These are phyloP conservation scores for Cotesia glomerata DNA, from an alignment of 1,140 invertebrate species.

Conservation along the genomic window DNA sequence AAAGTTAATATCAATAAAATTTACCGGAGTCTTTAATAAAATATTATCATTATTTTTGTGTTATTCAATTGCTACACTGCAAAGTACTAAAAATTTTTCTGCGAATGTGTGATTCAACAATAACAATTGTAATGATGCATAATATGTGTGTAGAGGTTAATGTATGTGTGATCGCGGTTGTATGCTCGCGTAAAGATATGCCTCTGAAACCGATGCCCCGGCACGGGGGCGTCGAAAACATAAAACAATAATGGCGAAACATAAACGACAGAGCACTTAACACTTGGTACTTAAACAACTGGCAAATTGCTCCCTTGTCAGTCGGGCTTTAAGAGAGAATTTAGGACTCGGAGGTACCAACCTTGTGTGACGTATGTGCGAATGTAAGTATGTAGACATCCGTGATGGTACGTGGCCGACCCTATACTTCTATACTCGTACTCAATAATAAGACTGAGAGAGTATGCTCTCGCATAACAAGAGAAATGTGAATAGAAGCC, in stretches of 20 bases:
- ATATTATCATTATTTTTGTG: too few species aligned
- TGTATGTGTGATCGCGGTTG: slow-evolving; percentile 4
- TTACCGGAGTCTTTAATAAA: too few species aligned
- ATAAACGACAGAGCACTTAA: slow-evolving; percentile 64
- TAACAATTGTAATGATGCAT: too few species aligned
- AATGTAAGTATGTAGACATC: slow-evolving; percentile 11
- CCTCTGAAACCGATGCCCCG: slow-evolving; percentile 20
- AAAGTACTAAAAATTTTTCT: too few species aligned
- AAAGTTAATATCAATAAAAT: too few species aligned
- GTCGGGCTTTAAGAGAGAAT: slow-evolving; percentile 57
- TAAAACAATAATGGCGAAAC: slow-evolving; percentile 65
- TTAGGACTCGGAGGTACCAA: slow-evolving; percentile 50
- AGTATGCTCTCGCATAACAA: slow-evolving; percentile 30
- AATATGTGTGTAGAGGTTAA: too few species aligned
- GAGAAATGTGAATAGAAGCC: background rate
- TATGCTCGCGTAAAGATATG: slow-evolving; percentile 9
- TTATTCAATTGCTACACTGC: too few species aligned
- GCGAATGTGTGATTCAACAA: too few species aligned
- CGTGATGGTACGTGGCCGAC: slow-evolving; percentile 14
- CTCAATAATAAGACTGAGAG: slow-evolving; percentile 20
- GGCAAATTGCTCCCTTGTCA: slow-evolving; percentile 64
- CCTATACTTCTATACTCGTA: background rate
- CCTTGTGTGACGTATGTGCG: slow-evolving; percentile 34
- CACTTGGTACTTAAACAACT: slow-evolving; percentile 65
- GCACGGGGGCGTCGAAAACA: slow-evolving; percentile 52